Evolutionary conservation across 2,113 vertebrate genomes (phyloP).

Genomic region (Anolis carolinensis): DNA sequence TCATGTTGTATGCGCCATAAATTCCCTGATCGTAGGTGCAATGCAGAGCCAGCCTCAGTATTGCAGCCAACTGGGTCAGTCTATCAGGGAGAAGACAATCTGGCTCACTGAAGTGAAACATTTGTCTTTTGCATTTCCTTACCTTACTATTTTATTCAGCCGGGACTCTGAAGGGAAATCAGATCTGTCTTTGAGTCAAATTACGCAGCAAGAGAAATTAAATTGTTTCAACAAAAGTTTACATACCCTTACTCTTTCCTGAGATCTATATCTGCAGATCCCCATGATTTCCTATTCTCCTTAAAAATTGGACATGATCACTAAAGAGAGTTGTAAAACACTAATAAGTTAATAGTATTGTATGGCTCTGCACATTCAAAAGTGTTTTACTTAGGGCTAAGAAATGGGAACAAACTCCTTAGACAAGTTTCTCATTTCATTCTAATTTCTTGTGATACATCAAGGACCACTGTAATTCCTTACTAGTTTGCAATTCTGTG

Average conservation of each 20-base stretch:
- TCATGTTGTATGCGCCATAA: slow-evolving; percentile 4
- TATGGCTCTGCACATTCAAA: slow-evolving; percentile 20
- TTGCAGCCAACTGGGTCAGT: slow-evolving; percentile 61
- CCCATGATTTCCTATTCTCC: slow-evolving; percentile 63
- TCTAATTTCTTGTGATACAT: neutral
- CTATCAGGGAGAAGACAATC: slow-evolving; percentile 46
- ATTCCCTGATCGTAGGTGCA: slow-evolving; percentile 60
- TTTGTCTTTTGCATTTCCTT: slow-evolving; percentile 53
- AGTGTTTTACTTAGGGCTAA: neutral
- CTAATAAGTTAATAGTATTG: slow-evolving; percentile 37
- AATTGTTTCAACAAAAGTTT: slow-evolving; percentile 65
- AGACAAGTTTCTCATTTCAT: neutral
- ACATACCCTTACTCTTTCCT: slow-evolving; percentile 55
- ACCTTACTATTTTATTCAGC: slow-evolving; percentile 33
- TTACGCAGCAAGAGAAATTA: neutral
- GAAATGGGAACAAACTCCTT: slow-evolving; percentile 3
- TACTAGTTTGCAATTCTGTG: neutral
- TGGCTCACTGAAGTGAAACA: slow-evolving; percentile 40
- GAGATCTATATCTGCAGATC: slow-evolving; percentile 61
- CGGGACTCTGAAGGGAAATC: slow-evolving; percentile 50
- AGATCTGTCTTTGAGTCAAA: accelerated
- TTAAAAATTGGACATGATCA: slow-evolving; percentile 56
- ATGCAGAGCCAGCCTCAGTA: neutral
- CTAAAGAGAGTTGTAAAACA: slow-evolving; percentile 22
- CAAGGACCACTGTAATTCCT: neutral